Percentiles rank a stretch among this genome's conserved stretches.
phyloP scores from a whole-genome alignment of 2,797 vertebrate genomes.

The Galagoides demidoff region DNA sequence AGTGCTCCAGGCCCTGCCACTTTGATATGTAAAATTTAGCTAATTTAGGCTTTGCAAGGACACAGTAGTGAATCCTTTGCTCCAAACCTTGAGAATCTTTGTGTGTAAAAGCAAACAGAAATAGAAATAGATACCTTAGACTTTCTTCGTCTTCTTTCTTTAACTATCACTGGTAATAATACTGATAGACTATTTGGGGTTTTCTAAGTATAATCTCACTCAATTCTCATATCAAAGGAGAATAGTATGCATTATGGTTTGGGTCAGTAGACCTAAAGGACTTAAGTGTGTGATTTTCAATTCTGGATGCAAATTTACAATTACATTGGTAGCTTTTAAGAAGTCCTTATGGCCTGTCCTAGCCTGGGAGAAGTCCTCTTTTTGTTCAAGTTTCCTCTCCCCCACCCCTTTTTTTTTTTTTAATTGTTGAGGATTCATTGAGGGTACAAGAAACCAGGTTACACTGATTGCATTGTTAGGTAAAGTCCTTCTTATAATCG shows the following conservation, averaged over 20 bases:
- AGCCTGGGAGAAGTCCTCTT: not conserved
- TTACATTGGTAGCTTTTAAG: not conserved
- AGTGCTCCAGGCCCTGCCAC: not conserved
- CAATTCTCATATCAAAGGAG: not conserved
- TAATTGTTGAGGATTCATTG: too few species aligned
- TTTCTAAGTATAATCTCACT: not conserved
- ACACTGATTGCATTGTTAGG: too few species aligned
- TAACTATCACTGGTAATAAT: not conserved
- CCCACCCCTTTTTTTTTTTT: too few species aligned
- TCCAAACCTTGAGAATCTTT: not conserved
- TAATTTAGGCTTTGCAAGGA: constrained; percentile 28
- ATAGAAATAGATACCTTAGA: not conserved
- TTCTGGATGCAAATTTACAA: constrained; percentile 1
- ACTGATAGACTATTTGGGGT: not conserved
- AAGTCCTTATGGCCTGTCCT: not conserved
- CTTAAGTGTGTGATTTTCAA: not conserved
- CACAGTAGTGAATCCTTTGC: not conserved
- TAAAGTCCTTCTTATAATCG: too few species aligned
- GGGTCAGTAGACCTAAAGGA: not conserved
- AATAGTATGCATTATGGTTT: not conserved
- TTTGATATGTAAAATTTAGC: constrained; percentile 32
- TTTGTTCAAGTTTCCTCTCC: too few species aligned
- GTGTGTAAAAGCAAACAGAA: not conserved
- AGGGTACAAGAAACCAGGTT: too few species aligned
- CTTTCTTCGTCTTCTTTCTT: not conserved